Evolutionary conservation across 2,888 invertebrate genomes (phyloP).

Genomic region (Julus scanicus): DNA sequence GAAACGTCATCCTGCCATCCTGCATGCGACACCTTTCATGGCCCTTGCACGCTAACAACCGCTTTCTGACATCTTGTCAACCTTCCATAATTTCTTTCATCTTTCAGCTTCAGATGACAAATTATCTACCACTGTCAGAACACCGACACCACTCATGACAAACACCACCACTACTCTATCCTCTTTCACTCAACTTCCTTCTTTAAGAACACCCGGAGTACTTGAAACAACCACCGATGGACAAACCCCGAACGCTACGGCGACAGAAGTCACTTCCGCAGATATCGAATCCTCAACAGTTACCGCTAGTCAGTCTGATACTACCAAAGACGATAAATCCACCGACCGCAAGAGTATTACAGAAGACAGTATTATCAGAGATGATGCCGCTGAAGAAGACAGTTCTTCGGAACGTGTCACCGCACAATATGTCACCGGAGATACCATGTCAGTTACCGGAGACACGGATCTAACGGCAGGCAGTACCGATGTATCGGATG

Average conservation of each 20-base stretch:
- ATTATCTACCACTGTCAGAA: not conserved
- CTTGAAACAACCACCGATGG: not conserved
- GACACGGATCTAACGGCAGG: not conserved
- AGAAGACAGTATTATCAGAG: not conserved
- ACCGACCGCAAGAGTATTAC: slow-evolving; percentile 1
- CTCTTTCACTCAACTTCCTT: not conserved
- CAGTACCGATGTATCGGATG: not conserved
- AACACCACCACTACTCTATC: not conserved
- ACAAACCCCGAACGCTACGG: not conserved
- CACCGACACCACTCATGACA: not conserved
- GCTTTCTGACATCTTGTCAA: not conserved
- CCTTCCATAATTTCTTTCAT: not conserved
- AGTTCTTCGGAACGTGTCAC: not conserved
- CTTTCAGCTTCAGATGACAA: slow-evolving; percentile 3
- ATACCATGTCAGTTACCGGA: not conserved
- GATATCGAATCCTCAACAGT: not conserved
- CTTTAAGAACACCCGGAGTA: not conserved
- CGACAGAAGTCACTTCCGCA: not conserved
- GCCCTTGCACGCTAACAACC: not conserved
- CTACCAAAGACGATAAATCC: not conserved
- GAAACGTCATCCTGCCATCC: not conserved
- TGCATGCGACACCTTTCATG: not conserved
- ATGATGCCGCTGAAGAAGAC: not conserved
- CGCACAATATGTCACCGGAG: not conserved
- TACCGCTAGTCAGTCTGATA: not conserved